Evolutionary conservation across 2,888 invertebrate genomes (phyloP).

Genomic region (Pocota personata): DNA sequence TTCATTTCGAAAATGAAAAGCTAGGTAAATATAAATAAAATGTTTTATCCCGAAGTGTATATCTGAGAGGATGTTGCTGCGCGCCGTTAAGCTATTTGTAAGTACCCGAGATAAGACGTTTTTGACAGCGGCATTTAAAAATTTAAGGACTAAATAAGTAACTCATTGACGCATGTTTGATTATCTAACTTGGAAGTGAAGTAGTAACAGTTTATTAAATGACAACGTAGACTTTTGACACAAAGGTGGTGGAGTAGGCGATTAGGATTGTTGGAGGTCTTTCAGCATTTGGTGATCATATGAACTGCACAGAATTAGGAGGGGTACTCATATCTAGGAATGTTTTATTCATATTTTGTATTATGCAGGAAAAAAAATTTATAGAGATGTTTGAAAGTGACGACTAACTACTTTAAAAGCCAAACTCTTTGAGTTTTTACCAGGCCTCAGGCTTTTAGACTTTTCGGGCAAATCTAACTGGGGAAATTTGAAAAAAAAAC

Average conservation of each 20-base stretch:
- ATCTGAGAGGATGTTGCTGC: neutral
- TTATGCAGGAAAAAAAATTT: no score
- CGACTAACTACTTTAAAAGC: no score
- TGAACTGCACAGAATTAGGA: no score
- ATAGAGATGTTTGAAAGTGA: no score
- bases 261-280: no score
- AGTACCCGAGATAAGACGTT: conserved; percentile 20
- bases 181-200: neutral
- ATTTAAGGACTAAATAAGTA: conserved; percentile 20
- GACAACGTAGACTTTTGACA: neutral
- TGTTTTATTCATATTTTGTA: no score
- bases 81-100: conserved; percentile 9
- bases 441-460: no score
- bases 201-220: neutral
- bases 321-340: no score
- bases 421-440: no score
- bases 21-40: conserved; percentile 56
- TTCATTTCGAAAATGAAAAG: conserved; percentile 47
- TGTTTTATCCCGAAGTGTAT: conserved; percentile 18
- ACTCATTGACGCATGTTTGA: conserved; percentile 20
- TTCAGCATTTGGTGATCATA: no score
- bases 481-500: no score
- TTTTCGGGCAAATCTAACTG: no score
- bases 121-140: conserved; percentile 1
- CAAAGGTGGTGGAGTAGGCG: neutral